Evolutionary conservation across 2,888 invertebrate genomes (phyloP), one percentile per base, ranked within the genome.

Genomic region (Drosophila imparisetae): DNA sequence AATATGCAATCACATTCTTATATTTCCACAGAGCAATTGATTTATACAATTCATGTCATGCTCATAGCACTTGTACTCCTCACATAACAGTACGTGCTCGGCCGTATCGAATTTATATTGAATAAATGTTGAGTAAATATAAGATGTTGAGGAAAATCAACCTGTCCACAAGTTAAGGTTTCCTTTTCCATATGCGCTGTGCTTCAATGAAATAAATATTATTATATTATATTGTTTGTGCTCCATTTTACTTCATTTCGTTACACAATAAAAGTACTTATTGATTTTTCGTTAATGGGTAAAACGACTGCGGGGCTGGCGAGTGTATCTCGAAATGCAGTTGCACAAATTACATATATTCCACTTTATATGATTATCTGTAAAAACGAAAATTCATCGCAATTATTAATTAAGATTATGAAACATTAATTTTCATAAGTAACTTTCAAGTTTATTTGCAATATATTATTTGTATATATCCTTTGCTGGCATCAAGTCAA

Each of bases 81-180:
- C 54, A 29, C 34, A 45, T 53, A 21, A 54, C 66, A 74, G 63
- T 54, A 65, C 61, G 55, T 68, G 59, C 60, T 62, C 29, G 58
- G 42, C 49, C 49, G n/a, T 50, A 40, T 32, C 40, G 42, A 48
- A 57, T 30, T 50, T 38, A 73, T 79, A 80, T 77, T 75, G 78
- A 80, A 86, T 86, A 75, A 83, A 76, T 76, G 76, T 82, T 89
- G 86, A 89, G 89, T 84, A 89, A 89, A 86, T 81, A 50, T 61
- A 53, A 54, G 65, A 65, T 61, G 54, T 65, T 60, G 57, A 57
- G 49, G 58, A 66, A 18, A 40, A 36, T 29, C 48, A 40, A 53
- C 30, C 29, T 36, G 49, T 29, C 49, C 29, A 50, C 49, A n/a
- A 29, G 24, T 27, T 61, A 45, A 30, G 50, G 38, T 57, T 63